Conservation (phyloP, 2,888 invertebrate species). For the Trileptium ribeirensis region DNA sequence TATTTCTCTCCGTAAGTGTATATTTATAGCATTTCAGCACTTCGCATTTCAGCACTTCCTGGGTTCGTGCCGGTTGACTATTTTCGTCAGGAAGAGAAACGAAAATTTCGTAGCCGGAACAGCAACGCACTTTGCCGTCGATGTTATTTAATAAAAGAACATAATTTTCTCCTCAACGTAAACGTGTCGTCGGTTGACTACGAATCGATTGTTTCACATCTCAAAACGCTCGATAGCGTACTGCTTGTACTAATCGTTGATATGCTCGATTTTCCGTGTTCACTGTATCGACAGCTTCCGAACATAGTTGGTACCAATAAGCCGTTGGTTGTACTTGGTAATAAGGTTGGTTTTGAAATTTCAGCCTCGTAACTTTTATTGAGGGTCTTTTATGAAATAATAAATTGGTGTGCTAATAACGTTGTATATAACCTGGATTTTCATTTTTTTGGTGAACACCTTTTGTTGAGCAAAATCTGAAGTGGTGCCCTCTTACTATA, state of each 20-base stretch:
- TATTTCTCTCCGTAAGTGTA: no score
- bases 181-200: conserved; percentile 58
- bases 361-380: no score
- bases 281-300: conserved; percentile 66
- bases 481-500: no score
- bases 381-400: no score
- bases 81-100: conserved; percentile 36
- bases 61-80: conserved; percentile 54
- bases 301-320: conserved; percentile 44
- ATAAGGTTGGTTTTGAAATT: no score
- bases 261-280: conserved; percentile 80
- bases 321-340: conserved; percentile 70
- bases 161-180: conserved; percentile 76
- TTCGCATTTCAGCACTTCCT: conserved; percentile 44
- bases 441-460: no score
- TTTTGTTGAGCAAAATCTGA: no score
- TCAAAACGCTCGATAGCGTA: conserved; percentile 45
- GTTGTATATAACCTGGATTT: no score
- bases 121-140: conserved; percentile 72
- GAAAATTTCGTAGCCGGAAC: not conserved
- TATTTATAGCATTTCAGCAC: no score
- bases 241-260: conserved; percentile 78
- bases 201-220: conserved; percentile 42
- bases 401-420: no score
- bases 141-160: conserved; percentile 75